phyloP scores from a whole-genome alignment of 2,888 invertebrate genomes.

The Pecten maximus region DNA sequence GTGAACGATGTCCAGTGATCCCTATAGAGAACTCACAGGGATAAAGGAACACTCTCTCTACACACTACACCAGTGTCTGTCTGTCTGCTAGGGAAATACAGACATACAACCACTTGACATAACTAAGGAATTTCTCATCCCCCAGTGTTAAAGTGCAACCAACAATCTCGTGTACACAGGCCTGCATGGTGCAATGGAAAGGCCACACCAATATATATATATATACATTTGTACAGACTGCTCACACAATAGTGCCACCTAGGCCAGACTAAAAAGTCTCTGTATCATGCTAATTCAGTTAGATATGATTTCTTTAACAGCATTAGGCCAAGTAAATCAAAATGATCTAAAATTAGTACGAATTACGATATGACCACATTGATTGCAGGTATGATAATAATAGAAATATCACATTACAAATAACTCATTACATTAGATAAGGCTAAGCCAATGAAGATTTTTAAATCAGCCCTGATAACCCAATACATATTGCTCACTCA shows the following conservation, averaged over 20 bases:
- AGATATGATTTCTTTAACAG: too few species aligned
- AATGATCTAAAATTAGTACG: too few species aligned
- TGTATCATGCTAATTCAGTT: too few species aligned
- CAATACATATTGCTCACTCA: background rate
- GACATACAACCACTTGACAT: slow-evolving; percentile 35
- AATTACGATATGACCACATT: too few species aligned
- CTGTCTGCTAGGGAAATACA: background rate
- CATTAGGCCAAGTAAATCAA: background rate
- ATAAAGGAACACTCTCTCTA: background rate
- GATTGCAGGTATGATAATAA: too few species aligned
- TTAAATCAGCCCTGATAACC: background rate
- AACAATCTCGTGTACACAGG: background rate
- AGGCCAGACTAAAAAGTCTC: too few species aligned
- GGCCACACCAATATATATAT: background rate
- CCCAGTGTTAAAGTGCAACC: slow-evolving; percentile 23
- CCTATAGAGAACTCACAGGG: background rate
- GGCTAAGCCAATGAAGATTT: background rate
- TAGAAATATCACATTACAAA: too few species aligned
- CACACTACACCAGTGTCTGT: background rate
- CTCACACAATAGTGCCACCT: too few species aligned
- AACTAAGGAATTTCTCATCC: slow-evolving; percentile 23
- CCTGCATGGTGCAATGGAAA: background rate
- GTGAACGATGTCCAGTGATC: background rate
- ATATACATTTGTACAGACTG: background rate
- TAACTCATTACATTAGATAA: background rate